Base-by-base conservation (phyloP, 2,113 vertebrate genomes). In the Chaetodon trifascialis region DNA sequence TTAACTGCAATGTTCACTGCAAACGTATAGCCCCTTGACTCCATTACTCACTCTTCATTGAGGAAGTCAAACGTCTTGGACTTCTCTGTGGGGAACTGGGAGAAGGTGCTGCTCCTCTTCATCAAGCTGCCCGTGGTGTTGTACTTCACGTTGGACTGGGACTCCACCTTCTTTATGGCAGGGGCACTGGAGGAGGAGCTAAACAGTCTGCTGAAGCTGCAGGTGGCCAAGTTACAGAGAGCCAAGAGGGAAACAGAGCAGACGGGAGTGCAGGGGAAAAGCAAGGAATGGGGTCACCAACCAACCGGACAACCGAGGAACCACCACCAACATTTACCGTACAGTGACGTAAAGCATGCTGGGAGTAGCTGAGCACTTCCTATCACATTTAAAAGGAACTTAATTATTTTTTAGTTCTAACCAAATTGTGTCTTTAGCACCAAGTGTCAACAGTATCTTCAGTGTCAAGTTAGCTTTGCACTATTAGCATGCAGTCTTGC, bases 161-260 rank as follows among this genome's bases (percentile, higher is more conserved):
- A 94, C 67, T 99, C 98, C 34, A 93, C 94, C 78, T 97, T 96
- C 94, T 98, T 99, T 12, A 96, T 93, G 0, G 96, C 93, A 0
- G 96, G 96, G 0, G 95, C 93, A 75, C 96, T 97, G 90, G 94
- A 87, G 87, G 94, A 97, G 49, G 97, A 96, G 93, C 98, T 99
- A 94, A 99, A 99, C 79, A 99, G 96, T 76, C 98, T 97, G 94
- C 98, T 99, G 94, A 99, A 99, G 94, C 98, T 99, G 92, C 25
- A 80, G 86, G 67, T 59, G 80, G 67, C 4, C 42, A 73, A 55
- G 81, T 84, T n/a, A 81, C 73, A 87, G 73, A 89, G 60, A 90
- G 87, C 83, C 74, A 75, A 82, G 74, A 76, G 38, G 79, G 82
- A 65, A 60, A 88, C 44, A 73, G 76, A 77, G 66, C 67, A 69